phyloP scores from a whole-genome alignment of 2,888 invertebrate genomes.

The Ophion slaviceki region DNA sequence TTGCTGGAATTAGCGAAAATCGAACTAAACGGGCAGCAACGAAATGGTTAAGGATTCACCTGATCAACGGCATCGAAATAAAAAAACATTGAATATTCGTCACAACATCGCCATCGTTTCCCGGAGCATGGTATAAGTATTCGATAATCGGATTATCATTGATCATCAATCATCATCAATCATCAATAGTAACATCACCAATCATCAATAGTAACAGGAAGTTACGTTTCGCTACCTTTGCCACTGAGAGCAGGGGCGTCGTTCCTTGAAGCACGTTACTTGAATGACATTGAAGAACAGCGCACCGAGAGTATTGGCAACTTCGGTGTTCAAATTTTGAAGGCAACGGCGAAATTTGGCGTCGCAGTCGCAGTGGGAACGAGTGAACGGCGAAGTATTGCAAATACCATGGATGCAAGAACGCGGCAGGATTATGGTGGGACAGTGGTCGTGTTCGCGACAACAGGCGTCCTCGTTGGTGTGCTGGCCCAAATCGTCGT shows the following conservation, averaged over 20 bases:
- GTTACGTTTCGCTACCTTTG: conserved; percentile 84
- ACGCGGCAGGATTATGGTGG: conserved; percentile 86
- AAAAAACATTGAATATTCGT: not conserved
- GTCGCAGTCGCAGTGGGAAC: conserved; percentile 91
- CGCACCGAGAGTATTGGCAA: conserved; percentile 89
- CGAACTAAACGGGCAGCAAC: conserved; percentile 19
- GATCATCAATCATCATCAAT: too few species aligned
- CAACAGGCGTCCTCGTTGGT: conserved; percentile 89
- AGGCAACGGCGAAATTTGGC: conserved; percentile 89
- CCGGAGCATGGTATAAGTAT: too few species aligned
- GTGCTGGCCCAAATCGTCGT: conserved; percentile 88
- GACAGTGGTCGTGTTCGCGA: conserved; percentile 90
- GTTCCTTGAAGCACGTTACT: conserved; percentile 89
- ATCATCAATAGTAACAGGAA: not conserved
- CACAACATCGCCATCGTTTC: not conserved
- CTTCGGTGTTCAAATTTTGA: conserved; percentile 87
- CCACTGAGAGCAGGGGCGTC: conserved; percentile 87
- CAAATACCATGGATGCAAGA: conserved; percentile 88
- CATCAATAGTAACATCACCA: not conserved
- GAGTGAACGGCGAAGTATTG: conserved; percentile 88
- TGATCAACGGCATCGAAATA: not conserved
- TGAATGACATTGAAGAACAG: conserved; percentile 91
- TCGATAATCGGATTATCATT: too few species aligned
- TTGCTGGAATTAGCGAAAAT: conserved; percentile 27
- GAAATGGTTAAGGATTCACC: conserved; percentile 3